phyloP scores from a whole-genome alignment of 1,140 invertebrate species.

The Nixonia krombeini region DNA sequence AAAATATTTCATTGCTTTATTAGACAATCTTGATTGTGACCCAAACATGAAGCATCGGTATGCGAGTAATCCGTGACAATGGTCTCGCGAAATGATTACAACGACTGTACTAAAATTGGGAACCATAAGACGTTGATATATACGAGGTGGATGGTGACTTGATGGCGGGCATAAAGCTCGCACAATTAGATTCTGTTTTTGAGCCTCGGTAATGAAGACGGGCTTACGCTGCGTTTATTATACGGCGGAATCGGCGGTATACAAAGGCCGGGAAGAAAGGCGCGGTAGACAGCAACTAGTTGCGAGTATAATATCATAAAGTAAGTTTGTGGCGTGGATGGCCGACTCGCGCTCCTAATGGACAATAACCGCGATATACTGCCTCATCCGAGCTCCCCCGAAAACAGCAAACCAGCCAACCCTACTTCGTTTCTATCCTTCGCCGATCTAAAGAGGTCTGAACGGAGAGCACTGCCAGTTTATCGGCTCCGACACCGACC shows the following conservation, averaged over 20 bases:
- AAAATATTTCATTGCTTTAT: too few species aligned
- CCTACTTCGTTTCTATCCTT: conserved; percentile 18
- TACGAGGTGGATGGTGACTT: too few species aligned
- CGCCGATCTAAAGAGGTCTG: conserved; percentile 2
- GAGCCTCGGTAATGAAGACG: too few species aligned
- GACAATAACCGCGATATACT: conserved; percentile 68
- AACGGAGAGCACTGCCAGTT: not conserved
- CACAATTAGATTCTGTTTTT: too few species aligned
- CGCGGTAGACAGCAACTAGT: conserved; percentile 17
- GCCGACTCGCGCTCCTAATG: conserved; percentile 61
- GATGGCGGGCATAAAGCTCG: too few species aligned
- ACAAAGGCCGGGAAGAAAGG: conserved; percentile 13
- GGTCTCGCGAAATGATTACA: too few species aligned
- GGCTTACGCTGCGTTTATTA: too few species aligned
- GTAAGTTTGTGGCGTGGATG: conserved; percentile 63
- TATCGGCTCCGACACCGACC: not conserved
- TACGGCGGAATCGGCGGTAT: conserved; percentile 11
- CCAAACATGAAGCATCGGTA: too few species aligned
- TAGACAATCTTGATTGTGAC: too few species aligned
- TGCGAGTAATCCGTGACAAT: too few species aligned
- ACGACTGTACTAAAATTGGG: too few species aligned
- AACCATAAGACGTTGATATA: too few species aligned
- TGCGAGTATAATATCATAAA: conserved; percentile 61
- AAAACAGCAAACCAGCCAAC: conserved; percentile 22
- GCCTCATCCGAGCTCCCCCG: conserved; percentile 51